Conservation (phyloP, 1,140 invertebrate genomes). For the Drosophila nigrodunni region DNA sequence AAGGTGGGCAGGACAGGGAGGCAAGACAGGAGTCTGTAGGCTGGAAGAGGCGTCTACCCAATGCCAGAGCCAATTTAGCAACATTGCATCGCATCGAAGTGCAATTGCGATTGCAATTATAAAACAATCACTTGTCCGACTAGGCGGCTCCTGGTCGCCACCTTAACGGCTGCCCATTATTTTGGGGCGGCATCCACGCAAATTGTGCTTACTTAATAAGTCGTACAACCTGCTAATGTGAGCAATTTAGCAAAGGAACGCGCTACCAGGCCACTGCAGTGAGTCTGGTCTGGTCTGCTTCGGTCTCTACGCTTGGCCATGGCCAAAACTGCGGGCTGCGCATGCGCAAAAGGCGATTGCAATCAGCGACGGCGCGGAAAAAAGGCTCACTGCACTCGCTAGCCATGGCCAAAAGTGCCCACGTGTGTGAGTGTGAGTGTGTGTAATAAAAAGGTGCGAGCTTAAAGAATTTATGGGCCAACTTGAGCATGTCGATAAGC, state of each 20-base stretch:
- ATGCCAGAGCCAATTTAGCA: conserved; percentile 74
- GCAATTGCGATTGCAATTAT: conserved; percentile 85
- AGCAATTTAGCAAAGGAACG: conserved; percentile 83
- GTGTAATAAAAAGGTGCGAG: conserved; percentile 84
- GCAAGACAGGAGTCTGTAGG: not conserved
- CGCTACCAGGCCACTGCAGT: conserved; percentile 36
- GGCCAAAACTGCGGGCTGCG: conserved; percentile 52
- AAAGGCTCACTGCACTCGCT: conserved; percentile 10
- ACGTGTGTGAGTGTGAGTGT: conserved; percentile 61
- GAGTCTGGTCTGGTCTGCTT: conserved; percentile 13
- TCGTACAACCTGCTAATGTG: conserved; percentile 84
- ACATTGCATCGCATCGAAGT: conserved; percentile 70
- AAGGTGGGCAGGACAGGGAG: not conserved
- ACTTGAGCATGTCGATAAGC: conserved; percentile 63
- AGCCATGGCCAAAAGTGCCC: conserved; percentile 16
- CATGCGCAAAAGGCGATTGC: conserved; percentile 72
- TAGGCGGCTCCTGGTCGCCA: conserved; percentile 78
- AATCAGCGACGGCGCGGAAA: conserved; percentile 51
- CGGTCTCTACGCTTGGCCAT: not conserved
- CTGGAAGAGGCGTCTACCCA: conserved; percentile 11
- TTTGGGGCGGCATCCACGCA: conserved; percentile 82
- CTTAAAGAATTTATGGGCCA: conserved; percentile 84
- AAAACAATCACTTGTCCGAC: conserved; percentile 83
- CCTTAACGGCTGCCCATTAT: conserved; percentile 78
- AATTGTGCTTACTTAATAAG: conserved; percentile 85